Base-by-base conservation (phyloP, 2,113 vertebrate species). In the Girardinichthys multiradiatus region DNA sequence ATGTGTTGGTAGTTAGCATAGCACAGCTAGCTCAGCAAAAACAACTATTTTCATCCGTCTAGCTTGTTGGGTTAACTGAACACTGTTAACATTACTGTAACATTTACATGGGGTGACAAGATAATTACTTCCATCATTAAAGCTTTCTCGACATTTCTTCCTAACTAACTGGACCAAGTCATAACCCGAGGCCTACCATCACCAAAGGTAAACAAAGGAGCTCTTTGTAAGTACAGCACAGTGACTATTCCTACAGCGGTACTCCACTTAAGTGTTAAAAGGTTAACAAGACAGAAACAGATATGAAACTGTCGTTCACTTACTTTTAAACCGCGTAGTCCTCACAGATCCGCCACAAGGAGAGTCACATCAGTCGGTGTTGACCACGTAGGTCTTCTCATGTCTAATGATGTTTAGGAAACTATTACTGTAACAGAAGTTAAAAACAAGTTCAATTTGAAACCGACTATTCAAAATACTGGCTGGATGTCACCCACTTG, bases 131-230 rank as follows among this genome's bases (percentile, higher is more conserved):
- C n/a, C 19, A 24, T 21, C 2, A 54, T 54, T 54, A 54, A 54
- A 54, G 48, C 21, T 54, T 54, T 24, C 8, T 51, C 17, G 3
- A 48, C 2, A 19, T 26, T 12, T 37, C 62, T 26, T 28, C 65
- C 27, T 61, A 57, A 19, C 3, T 29, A 64, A 79, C 59, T 72
- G 71, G 61, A 69, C 92, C 90, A 89, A 89, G 90, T 90, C 86
- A 58, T 86, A 24, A 11, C 51, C 74, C 58, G 72, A 79, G 92
- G 92, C 92, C 92, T 92, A 77, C 26, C 26, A 1, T 24, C 11
- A n/a, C 10, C 9, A 58, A 3, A 12, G 3, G 0, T 72, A 33
- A 57, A 48, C 3, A 51, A 7, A 10, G 0, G 1, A 42, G 10
- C 19, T 10, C 5, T 59, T 60, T 3, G 0, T 2, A 37, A n/a